Evolutionary conservation across 2,888 invertebrate species (phyloP).

Genomic region (Volucella inanis): DNA sequence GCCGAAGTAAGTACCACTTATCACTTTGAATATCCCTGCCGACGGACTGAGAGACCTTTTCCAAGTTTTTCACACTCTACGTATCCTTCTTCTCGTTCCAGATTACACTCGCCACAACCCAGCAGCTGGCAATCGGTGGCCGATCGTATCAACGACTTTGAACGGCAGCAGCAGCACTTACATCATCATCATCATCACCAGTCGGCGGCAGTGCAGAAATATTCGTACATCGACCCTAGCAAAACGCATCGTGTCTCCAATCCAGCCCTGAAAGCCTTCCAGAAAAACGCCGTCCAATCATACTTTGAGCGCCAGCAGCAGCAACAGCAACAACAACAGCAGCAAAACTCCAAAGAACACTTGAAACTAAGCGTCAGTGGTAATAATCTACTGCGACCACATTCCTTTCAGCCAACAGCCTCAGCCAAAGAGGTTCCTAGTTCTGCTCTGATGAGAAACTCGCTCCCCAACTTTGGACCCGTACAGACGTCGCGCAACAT

Average conservation of each 20-base stretch:
- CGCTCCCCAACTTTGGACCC: constrained; percentile 79
- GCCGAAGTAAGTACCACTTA: constrained; percentile 70
- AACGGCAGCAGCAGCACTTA: constrained; percentile 82
- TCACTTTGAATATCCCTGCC: constrained; percentile 16
- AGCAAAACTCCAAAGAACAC: constrained; percentile 83
- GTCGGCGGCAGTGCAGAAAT: constrained; percentile 82
- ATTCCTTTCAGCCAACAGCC: constrained; percentile 79
- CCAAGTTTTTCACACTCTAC: constrained; percentile 15
- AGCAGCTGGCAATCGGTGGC: constrained; percentile 86
- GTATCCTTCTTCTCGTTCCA: constrained; percentile 45
- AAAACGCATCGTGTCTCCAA: constrained; percentile 89
- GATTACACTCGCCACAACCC: constrained; percentile 77
- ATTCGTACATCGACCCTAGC: constrained; percentile 89
- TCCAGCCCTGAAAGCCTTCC: constrained; percentile 90
- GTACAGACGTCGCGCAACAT: constrained; percentile 35
- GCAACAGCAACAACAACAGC: constrained; percentile 82
- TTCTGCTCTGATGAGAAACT: constrained; percentile 79
- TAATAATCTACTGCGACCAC: constrained; percentile 78
- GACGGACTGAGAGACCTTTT: background rate
- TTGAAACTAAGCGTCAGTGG: constrained; percentile 76
- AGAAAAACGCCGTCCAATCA: constrained; percentile 91
- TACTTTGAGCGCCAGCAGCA: constrained; percentile 91
- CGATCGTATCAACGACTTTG: constrained; percentile 87
- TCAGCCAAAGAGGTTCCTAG: constrained; percentile 75
- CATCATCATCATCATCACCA: constrained; percentile 79